Conservation (phyloP, 2,113 vertebrate genomes). For the Chionis minor region DNA sequence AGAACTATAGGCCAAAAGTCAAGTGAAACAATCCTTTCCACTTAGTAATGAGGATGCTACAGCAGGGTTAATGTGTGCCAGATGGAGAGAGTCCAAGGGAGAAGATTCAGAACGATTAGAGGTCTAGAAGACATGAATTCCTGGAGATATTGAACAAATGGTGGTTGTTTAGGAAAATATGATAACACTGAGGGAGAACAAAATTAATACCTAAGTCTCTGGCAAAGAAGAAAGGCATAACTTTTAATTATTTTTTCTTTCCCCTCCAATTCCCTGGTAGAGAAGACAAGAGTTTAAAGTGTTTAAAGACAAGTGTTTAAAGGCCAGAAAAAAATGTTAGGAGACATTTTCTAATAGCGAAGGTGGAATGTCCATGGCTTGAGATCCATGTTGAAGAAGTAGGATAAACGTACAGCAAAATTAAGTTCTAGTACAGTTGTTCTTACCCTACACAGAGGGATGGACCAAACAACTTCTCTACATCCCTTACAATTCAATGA, state of each 20-base stretch:
- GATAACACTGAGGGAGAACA: background rate
- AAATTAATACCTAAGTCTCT: background rate
- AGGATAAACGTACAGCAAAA: background rate
- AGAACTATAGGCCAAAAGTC: background rate
- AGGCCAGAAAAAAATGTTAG: background rate
- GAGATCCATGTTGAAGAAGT: background rate
- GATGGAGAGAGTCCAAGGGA: background rate
- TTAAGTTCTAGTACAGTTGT: background rate
- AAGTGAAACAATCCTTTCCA: background rate
- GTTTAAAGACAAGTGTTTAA: background rate
- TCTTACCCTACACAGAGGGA: background rate
- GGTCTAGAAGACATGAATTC: background rate
- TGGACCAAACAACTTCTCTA: background rate
- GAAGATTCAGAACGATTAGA: background rate
- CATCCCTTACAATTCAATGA: background rate
- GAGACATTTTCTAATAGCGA: background rate
- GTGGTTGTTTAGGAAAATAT: background rate
- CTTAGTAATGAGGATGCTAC: background rate
- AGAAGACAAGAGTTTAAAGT: background rate
- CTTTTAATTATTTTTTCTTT: background rate
- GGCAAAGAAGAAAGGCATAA: background rate
- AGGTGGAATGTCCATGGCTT: background rate
- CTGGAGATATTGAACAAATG: background rate
- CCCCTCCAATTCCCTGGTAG: accelerated
- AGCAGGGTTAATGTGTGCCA: background rate